Conservation (phyloP, 2,888 invertebrate species). For the Scaeva pyrastri region DNA sequence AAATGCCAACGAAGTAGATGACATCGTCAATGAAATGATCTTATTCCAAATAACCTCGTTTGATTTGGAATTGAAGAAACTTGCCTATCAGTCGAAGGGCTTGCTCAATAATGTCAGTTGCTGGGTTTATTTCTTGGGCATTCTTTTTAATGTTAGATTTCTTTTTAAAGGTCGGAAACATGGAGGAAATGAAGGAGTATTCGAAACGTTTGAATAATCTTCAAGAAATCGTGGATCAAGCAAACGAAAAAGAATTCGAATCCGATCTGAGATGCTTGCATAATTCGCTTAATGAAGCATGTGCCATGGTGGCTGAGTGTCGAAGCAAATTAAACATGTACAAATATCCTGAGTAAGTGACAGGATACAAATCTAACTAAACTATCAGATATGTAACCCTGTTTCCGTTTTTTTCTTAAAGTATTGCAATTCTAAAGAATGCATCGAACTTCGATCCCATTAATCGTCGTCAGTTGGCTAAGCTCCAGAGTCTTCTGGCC, state of each 20-base stretch:
- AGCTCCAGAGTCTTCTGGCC: slow-evolving; percentile 88
- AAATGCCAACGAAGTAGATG: slow-evolving; percentile 78
- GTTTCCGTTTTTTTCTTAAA: slow-evolving; percentile 46
- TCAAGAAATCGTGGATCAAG: slow-evolving; percentile 87
- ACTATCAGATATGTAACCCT: too few species aligned
- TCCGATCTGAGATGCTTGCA: slow-evolving; percentile 86
- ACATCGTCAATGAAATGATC: slow-evolving; percentile 86
- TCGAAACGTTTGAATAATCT: slow-evolving; percentile 85
- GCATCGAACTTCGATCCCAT: slow-evolving; percentile 80
- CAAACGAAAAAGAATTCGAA: slow-evolving; percentile 87
- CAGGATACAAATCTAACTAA: too few species aligned
- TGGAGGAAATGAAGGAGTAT: slow-evolving; percentile 85
- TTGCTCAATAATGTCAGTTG: slow-evolving; percentile 80
- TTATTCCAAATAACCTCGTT: slow-evolving; percentile 88
- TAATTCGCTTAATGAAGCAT: slow-evolving; percentile 84
- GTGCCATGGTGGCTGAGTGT: slow-evolving; percentile 82
- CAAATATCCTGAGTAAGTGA: slow-evolving; percentile 81
- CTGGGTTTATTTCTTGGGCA: background rate
- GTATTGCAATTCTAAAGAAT: slow-evolving; percentile 80
- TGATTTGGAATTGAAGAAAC: slow-evolving; percentile 87
- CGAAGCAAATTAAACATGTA: slow-evolving; percentile 81
- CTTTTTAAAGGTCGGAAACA: slow-evolving; percentile 84
- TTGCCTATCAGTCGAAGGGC: slow-evolving; percentile 85
- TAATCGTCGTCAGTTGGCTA: slow-evolving; percentile 86
- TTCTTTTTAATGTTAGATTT: background rate